Evolutionary conservation across 2,888 invertebrate species (phyloP), one percentile per base, ranked within the genome.

Genomic region (Ectemnius lituratus): DNA sequence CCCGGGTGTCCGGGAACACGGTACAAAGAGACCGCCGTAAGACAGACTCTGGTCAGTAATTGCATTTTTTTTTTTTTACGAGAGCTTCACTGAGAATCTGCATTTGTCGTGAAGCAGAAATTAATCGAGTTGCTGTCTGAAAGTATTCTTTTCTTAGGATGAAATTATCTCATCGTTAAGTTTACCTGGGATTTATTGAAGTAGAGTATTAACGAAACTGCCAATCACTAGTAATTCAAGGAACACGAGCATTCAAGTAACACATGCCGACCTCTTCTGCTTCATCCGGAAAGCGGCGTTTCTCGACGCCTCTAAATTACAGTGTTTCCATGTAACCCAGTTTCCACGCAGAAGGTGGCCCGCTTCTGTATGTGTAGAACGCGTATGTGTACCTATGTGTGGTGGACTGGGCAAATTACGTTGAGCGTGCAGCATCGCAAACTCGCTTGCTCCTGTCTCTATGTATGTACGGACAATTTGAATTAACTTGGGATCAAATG

Each of bases 331-430:
- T 57, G 52, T 68, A 79, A 76, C 76, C 76, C 67, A 70, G 72
- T 81, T 76, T 79, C 72, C 49, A 57, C 61, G 57, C 52, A 27
- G 23, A 62, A 77, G 66, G 64, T 71, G 65, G 67, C 58, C 75
- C 80, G 23, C 16, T 67, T 66, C 61, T 67, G 70, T 76, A 73
- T 79, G 67, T 73, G 67, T 81, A 56, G 67, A 37, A n/a, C 27
- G 66, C 70, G 67, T 67, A 57, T 46, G 37, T 62, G 16, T 46
- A 52, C 13, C n/a, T 27, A 0, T 16, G 57, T 27, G 49, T 60
- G 57, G 60, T 59, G 56, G 46, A 45, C 27, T 56, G 69, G 47
- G 57, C 23, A 23, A 37, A 37, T 37, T 37, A 37, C 37, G 37
- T 11, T 11, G 37, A 37, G 37, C 37, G 37, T 37, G 37, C 37